Base-by-base conservation (phyloP, 1,140 invertebrate genomes). In the Brachionus calyciflorus region DNA sequence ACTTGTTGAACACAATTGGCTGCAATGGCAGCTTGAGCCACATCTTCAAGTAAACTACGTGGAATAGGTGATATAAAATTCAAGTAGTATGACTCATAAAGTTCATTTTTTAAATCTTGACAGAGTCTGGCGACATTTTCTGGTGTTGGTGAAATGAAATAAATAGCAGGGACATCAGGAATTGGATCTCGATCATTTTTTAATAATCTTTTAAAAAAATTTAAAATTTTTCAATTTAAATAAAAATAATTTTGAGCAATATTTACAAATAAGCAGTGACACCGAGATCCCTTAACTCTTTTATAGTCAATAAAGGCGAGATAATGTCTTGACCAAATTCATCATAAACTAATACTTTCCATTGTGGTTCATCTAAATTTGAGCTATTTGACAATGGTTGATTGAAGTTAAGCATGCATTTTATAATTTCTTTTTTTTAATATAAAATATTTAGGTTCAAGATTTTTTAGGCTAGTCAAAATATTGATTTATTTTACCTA, bases 41-140 rank as follows among this genome's bases (percentile, higher is more conserved):
- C 87, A 83, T 98, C 93, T 88, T 99, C 97, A 73, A 99, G 88
- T 84, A 92, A 93, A 81, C 93, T 91, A 76, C 96, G 87, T 4
- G 93, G 90, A 77, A 99, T 93, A 1, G 96, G 94, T 1, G 93
- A 95, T 79, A 98, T 94, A 81, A 99, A 99, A 86, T 99, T 99
- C 6, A 99, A 86, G 84, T 96, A 94, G 86, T 96, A 99, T 41
- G 90, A 88, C 81, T 98, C 95, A 84, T 99, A 99, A 0, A 77
- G 7, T 68, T 40, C 28, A 51, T 68, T 70, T 40, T 57, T 33
- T 73, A 76, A 57, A 84, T 96, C 93, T 86, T 96, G 92, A 70
- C 91, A 91, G 78, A 99, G 98, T 80, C 94, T 88, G 48, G 90
- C 90, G 28, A 99, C 88, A 87, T 99, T 99, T 84, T 99, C 94